Evolutionary conservation across 2,113 vertebrate species (phyloP), one percentile per base, ranked within the genome.

Genomic region (Apeltes quadracus): DNA sequence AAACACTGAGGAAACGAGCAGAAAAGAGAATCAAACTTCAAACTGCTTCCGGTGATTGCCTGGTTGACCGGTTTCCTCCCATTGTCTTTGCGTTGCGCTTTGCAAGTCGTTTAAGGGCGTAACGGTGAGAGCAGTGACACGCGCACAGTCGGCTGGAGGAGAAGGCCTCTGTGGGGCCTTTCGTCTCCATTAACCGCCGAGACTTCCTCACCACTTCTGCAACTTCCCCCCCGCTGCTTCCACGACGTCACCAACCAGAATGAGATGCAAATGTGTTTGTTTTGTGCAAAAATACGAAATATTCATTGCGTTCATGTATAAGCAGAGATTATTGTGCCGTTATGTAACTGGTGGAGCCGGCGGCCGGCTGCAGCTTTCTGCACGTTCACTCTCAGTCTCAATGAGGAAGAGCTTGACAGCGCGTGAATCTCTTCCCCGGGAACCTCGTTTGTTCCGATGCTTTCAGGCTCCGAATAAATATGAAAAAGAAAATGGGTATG

Each of bases 61-160:
- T n/a, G 9, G 38, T 41, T 2, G 50, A 48, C 61, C 61, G 65
- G n/a, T 63, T 36, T 64, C 29, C 51, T 7, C 43, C 5, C 29
- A 1, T 38, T 69, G n/a, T 70, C 56, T 82, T 57, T 56, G 74
- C 16, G 2, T 23, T 32, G 25, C n/a, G 46, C 76, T 84, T 29
- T n/a, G n/a, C n/a, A n/a, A n/a, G n/a, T n/a, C n/a, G n/a, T n/a
- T n/a, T n/a, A n/a, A n/a, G n/a, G n/a, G n/a, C n/a, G n/a, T n/a
- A n/a, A n/a, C n/a, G n/a, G n/a, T n/a, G n/a, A n/a, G n/a, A n/a
- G n/a, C n/a, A n/a, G n/a, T n/a, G n/a, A n/a, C n/a, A n/a, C 29
- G 5, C 29, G 1, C 29, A 5, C 29, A 32, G 29, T 5, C 29
- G 29, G 5, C 43, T 71, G 71, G 18, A 70, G 14, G 18, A 44